These are phyloP conservation scores for Aphelenchoides avenae DNA, from an alignment of 1,140 invertebrate species.

Conservation along the genomic window DNA sequence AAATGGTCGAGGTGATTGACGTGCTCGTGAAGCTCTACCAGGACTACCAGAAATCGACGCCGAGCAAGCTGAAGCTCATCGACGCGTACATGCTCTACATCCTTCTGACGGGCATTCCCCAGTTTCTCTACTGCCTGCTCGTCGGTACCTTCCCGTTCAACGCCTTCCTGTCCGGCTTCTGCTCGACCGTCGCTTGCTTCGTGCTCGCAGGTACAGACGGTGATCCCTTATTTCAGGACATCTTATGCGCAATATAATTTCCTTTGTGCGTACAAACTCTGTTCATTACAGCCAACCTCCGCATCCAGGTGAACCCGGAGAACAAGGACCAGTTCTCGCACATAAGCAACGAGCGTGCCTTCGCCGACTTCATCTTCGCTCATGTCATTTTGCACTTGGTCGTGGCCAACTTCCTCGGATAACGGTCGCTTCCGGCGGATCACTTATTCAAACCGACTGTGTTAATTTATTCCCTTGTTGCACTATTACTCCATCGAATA, in stretches of 20 bases:
- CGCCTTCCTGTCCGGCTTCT: constrained; percentile 96
- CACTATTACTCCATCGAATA: too few species aligned
- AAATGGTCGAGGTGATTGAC: constrained; percentile 33
- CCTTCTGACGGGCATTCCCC: constrained; percentile 87
- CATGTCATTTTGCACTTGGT: constrained; percentile 93
- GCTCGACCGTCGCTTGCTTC: constrained; percentile 92
- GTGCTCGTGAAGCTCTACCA: constrained; percentile 70
- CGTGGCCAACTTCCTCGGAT: constrained; percentile 98
- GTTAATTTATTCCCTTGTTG: too few species aligned
- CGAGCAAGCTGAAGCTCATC: constrained; percentile 89
- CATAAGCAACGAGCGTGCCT: constrained; percentile 89
- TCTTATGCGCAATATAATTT: background rate
- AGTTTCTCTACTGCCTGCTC: constrained; percentile 91
- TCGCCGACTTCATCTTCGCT: constrained; percentile 98
- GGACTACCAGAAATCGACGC: constrained; percentile 80
- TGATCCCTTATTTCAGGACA: background rate
- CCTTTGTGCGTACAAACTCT: constrained; percentile 10
- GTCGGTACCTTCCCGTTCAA: constrained; percentile 99
- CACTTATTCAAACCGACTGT: too few species aligned
- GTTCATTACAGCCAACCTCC: constrained; percentile 77
- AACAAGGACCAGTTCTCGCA: constrained; percentile 86
- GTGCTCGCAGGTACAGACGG: constrained; percentile 90
- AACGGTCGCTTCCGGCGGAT: too few species aligned
- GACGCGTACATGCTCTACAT: constrained; percentile 94
- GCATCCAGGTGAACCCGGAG: constrained; percentile 93